Base-by-base conservation (phyloP, 1,140 invertebrate species). In the Aphelenchoides fujianensis region DNA sequence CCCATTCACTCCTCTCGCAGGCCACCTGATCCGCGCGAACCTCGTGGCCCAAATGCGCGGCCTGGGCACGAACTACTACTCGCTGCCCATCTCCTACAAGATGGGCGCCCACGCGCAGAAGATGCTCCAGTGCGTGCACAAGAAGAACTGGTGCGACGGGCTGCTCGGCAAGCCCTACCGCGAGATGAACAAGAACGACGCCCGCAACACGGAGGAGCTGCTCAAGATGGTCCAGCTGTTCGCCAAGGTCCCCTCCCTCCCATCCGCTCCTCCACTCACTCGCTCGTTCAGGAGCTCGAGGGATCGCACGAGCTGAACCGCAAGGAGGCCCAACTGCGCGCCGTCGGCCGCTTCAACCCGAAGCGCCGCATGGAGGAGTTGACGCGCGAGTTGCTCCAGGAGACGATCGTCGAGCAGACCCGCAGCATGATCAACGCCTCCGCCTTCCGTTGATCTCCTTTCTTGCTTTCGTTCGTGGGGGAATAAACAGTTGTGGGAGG, bases 281-380 rank as follows among this genome's bases (percentile, higher is more conserved):
- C n/a, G 41, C 64, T 66, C 30, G 57, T 74, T 2, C 9, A 77
- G 67, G 72, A 73, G 1, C n/a, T 48, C 19, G 35, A 53, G n/a
- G 62, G 31, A 41, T 32, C 34, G 12, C 9, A 7, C 3, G 57
- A 2, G 12, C 48, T 63, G 57, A 68, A 30, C 30, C 63, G 69
- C 19, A 78, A 73, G 28, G 71, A 76, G 23, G 68, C 35, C 19
- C 30, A 70, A 35, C 32, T 75, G 28, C 27, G 48, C 23, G 62
- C 64, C 23, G 37, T 74, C 31, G 74, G 74, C 3, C n/a, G 48
- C 34, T 64, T 76, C 28, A 75, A 76, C 54, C 52, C 74, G 66
- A 76, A 76, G 48, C 75, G 78, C 7, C 57, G 70, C 19, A 57
- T 76, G 71, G 57, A 59, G 32, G 68, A 75, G 2, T n/a, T 72